Evolutionary conservation across 2,113 vertebrate genomes (phyloP), one percentile per base, ranked within the genome.

Genomic region (Scomber colias): DNA sequence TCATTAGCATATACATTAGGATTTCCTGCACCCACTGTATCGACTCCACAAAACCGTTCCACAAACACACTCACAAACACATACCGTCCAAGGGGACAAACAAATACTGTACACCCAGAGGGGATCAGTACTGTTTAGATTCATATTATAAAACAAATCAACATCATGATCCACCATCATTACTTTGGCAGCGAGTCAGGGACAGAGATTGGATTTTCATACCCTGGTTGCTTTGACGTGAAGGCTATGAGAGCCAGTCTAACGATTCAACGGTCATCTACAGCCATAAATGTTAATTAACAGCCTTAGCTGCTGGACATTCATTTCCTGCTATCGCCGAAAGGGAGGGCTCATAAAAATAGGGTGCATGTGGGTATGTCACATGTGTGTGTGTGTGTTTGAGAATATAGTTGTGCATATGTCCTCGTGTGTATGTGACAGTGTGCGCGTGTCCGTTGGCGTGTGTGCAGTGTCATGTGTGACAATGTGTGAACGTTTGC

Each of bases 281-380:
- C 44, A 57, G 75, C 87, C 85, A 89, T 93, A 88, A 92, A 92
- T 79, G 84, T 81, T 92, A 92, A 93, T 93, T 92, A 92, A 90
- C 84, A 86, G 73, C 82, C 81, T 62, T 21, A 24, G 84, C 89
- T 79, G 62, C 79, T 66, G 88, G 89, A 91, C 91, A 82, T 90
- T 88, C 89, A 92, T 92, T 92, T 91, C 82, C 87, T 91, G 82
- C 79, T 74, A 53, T 67, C 80, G 89, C 87, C 64, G n/a, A 60
- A 63, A 84, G 80, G 87, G 81, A 88, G 70, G 55, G 51, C 74
- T 79, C 83, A 56, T 90, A 85, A 86, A 89, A 75, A 74, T 27
- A 44, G 44, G 19, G 67, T 54, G 59, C 48, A 57, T 54, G 70
- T 53, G 63, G 17, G 53, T 17, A 46, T 53, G 53, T 57, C 27